Percentiles rank a stretch among this genome's conserved stretches.
These are phyloP conservation scores for Eptatretus atami DNA, from an alignment of 2,797 vertebrate species.

Conservation along the genomic window DNA sequence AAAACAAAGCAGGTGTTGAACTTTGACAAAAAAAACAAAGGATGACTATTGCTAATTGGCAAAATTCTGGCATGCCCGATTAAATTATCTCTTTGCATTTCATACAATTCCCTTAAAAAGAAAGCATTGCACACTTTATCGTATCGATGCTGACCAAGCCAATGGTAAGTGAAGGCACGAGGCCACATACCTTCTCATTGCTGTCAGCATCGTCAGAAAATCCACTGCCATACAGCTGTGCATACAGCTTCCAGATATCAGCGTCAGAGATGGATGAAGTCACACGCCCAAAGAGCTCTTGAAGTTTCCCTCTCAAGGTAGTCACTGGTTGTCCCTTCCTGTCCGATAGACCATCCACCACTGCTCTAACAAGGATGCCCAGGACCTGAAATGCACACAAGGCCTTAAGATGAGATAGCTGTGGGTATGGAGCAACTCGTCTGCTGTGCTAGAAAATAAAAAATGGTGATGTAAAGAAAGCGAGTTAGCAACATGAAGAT, in stretches of 20 bases:
- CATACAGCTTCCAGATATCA: slow-evolving; percentile 48
- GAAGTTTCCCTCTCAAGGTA: slow-evolving; percentile 23
- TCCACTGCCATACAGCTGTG: slow-evolving; percentile 34
- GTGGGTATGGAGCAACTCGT: too few relatives aligned
- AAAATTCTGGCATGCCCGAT: too few relatives aligned
- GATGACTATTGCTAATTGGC: too few relatives aligned
- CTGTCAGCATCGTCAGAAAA: slow-evolving; percentile 23
- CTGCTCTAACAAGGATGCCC: slow-evolving; percentile 37
- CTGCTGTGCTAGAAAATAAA: too few relatives aligned
- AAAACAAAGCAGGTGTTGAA: too few relatives aligned
- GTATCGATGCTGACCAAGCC: not conserved
- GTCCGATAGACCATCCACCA: slow-evolving; percentile 26
- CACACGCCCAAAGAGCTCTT: slow-evolving; percentile 47
- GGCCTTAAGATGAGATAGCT: too few relatives aligned
- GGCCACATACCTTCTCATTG: slow-evolving; percentile 34
- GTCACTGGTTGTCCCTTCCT: slow-evolving; percentile 18
- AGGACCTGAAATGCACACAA: slow-evolving; percentile 23
- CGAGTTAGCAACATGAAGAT: too few relatives aligned
- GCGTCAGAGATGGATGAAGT: slow-evolving; percentile 33
- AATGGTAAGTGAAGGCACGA: not conserved
- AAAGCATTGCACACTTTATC: too few relatives aligned
- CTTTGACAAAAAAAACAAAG: too few relatives aligned
- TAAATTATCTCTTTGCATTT: too few relatives aligned
- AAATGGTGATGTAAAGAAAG: too few relatives aligned
- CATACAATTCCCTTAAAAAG: too few relatives aligned